phyloP scores from a whole-genome alignment of 2,888 invertebrate species.

The Lasiommata megera region DNA sequence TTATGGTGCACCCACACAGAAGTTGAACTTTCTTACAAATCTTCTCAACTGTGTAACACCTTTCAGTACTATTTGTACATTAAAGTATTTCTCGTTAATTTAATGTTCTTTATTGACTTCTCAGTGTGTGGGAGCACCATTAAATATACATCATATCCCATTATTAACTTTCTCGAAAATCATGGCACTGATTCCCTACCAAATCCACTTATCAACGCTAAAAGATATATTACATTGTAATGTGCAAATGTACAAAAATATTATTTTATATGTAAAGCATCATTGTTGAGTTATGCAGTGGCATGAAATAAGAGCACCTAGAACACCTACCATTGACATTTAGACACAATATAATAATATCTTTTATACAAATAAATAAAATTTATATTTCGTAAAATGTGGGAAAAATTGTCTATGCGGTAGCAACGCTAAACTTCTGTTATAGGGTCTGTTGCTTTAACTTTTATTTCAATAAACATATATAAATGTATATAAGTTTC shows the following conservation, averaged over 20 bases:
- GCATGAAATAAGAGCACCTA: constrained; percentile 38
- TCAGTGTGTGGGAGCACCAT: neutral
- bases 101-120: too few relatives aligned
- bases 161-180: constrained; percentile 7
- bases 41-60: too few relatives aligned
- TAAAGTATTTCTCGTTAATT: too few relatives aligned
- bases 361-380: constrained; percentile 12
- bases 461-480: constrained; percentile 14
- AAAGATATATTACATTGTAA: constrained; percentile 12
- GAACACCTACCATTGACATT: constrained; percentile 30
- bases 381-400: constrained; percentile 7
- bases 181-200: constrained; percentile 30
- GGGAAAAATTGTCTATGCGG: constrained; percentile 15
- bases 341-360: constrained; percentile 1
- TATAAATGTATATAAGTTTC: constrained; percentile 8
- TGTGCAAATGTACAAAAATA: constrained; percentile 33
- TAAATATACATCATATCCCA: neutral
- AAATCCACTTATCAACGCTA: constrained; percentile 17
- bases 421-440: constrained; percentile 32
- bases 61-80: too few relatives aligned
- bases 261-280: constrained; percentile 20
- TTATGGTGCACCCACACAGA: neutral
- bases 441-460: neutral
- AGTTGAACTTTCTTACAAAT: too few relatives aligned
- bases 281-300: constrained; percentile 22